Conservation (phyloP, 2,113 vertebrate species). For the Seriola dumerili region DNA sequence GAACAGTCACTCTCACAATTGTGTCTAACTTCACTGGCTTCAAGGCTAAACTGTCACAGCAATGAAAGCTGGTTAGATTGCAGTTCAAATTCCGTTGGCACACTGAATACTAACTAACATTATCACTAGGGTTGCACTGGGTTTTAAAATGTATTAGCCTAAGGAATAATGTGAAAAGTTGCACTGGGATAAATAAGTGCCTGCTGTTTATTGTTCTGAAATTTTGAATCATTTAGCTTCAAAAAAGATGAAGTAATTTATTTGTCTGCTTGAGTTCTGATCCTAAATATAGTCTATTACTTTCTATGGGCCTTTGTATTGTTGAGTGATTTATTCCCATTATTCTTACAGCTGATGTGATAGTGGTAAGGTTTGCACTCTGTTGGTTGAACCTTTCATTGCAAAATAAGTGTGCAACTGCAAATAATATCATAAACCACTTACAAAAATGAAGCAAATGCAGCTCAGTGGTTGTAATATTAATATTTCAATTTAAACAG, state of each 20-base stretch:
- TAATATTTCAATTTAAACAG: background rate
- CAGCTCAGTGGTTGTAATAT: background rate
- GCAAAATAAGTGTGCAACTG: background rate
- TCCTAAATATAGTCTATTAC: slow-evolving; percentile 30
- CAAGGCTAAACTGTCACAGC: background rate
- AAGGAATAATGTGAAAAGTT: slow-evolving; percentile 12
- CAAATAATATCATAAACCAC: background rate
- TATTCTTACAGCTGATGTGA: background rate
- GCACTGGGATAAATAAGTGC: slow-evolving; percentile 37
- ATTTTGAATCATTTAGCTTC: background rate
- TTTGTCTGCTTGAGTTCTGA: background rate
- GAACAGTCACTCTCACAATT: background rate
- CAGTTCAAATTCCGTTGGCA: background rate
- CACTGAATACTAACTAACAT: background rate
- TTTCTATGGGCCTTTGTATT: background rate
- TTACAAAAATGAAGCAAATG: slow-evolving; percentile 7
- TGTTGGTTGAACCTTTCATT: background rate
- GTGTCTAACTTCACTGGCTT: slow-evolving; percentile 7
- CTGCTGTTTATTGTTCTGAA: slow-evolving; percentile 10
- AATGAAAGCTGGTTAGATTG: background rate
- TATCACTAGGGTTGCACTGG: slow-evolving; percentile 16
- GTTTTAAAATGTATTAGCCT: background rate
- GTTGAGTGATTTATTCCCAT: background rate
- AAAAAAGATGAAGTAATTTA: background rate
- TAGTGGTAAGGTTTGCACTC: background rate